Base-by-base conservation (phyloP, 2,113 vertebrate genomes). In the Rhinolophus ferrumequinum region DNA sequence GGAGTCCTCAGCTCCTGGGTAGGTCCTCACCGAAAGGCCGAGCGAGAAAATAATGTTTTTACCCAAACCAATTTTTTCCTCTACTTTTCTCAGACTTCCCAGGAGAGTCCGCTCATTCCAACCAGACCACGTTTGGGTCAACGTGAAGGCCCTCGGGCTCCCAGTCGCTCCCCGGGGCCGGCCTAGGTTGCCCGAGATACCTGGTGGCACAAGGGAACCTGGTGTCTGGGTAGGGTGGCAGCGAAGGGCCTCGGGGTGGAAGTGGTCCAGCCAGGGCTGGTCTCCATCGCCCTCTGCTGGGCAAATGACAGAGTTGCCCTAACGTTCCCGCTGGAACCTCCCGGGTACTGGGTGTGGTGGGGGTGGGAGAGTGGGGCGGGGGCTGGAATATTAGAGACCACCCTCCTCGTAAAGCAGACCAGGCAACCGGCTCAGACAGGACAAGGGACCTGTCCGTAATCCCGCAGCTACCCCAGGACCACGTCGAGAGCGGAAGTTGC, bases 261-360 rank as follows among this genome's bases (percentile, higher is more conserved):
- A 4, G 58, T 79, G 56, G 35, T 9, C 44, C 4, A 6, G 15
- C n/a, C 97, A 86, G 88, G 89, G 50, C 96, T 88, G 96, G 96
- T 88, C 86, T 96, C 93, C 56, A 97, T 52, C 95, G 79, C 98
- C 98, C 96, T 98, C 98, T 99, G 97, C 98, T 98, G 98, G 98
- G 96, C n/a, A 76, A 70, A 89, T 0, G 0, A 1, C 60, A 30
- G 47, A 54, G 69, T 41, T 6, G 56, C 67, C 16, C 81, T 14
- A 2, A 70, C 54, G 22, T 52, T 26, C 38, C 67, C 4, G 0
- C 18, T 0, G 33, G 30, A 33, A 58, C 52, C 50, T 69, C 75
- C 73, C 13, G 11, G 28, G 3, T 1, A 2, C 1, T 13, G 22
- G 21, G 8, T 2, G 88, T 2, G 30, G 22, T 3, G 47, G 16